Evolutionary conservation across 2,888 invertebrate genomes (phyloP).

Genomic region (Encarsia formosa): DNA sequence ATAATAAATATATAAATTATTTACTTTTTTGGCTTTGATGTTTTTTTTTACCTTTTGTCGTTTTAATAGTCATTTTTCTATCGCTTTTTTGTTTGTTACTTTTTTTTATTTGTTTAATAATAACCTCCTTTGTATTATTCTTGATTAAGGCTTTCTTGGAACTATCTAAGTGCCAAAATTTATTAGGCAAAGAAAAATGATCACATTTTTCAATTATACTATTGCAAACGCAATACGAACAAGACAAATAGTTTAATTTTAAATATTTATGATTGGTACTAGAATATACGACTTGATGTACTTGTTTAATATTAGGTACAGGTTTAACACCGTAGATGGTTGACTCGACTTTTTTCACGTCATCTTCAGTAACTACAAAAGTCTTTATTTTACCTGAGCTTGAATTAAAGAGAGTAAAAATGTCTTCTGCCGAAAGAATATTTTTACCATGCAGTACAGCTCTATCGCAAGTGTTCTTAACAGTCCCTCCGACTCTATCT

Average conservation of each 20-base stretch:
- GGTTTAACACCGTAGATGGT: background rate
- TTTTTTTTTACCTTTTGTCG: too few species aligned
- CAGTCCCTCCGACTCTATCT: constrained; percentile 2
- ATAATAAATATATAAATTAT: too few species aligned
- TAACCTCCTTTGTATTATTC: too few species aligned
- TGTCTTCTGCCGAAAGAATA: background rate
- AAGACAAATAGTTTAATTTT: background rate
- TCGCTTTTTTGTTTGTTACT: too few species aligned
- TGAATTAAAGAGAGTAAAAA: background rate
- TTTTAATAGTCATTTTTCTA: too few species aligned
- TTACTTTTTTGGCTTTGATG: too few species aligned
- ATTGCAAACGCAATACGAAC: too few species aligned
- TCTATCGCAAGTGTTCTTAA: background rate
- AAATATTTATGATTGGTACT: background rate
- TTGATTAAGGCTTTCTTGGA: too few species aligned
- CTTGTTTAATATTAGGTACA: background rate
- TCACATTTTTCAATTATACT: too few species aligned
- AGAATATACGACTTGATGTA: background rate
- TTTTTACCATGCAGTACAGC: background rate
- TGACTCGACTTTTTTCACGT: background rate
- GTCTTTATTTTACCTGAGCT: background rate
- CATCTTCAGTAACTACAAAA: background rate
- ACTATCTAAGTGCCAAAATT: too few species aligned
- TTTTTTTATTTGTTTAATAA: too few species aligned
- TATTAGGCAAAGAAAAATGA: too few species aligned